Evolutionary conservation across 2,888 invertebrate genomes (phyloP).

Genomic region (Zaprionus obscuricornis): DNA sequence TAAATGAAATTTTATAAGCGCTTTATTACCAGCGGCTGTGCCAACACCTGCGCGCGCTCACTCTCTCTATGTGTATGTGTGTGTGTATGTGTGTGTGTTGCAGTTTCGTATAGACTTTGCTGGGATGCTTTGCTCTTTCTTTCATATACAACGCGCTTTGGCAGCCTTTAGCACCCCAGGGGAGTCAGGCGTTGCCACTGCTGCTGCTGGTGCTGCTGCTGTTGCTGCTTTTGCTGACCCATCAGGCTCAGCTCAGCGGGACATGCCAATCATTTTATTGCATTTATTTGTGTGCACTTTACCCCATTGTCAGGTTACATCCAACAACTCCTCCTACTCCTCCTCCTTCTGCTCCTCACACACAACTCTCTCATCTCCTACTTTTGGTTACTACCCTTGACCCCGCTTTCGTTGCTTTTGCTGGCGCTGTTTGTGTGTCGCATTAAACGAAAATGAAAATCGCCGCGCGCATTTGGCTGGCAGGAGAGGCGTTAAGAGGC

Average conservation of each 20-base stretch:
- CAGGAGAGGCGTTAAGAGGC: conserved; percentile 68
- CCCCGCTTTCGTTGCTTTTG: too few relatives aligned
- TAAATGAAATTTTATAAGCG: conserved; percentile 79
- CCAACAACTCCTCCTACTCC: background rate
- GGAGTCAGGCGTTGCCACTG: background rate
- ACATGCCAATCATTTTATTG: conserved; percentile 77
- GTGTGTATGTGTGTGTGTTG: too few relatives aligned
- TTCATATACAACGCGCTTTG: background rate
- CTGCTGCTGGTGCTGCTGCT: background rate
- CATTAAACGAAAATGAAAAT: conserved; percentile 74
- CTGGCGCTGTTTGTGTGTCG: conserved; percentile 50
- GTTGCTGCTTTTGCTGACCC: conserved; percentile 5
- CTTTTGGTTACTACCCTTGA: conserved; percentile 23
- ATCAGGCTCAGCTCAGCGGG: conserved; percentile 41
- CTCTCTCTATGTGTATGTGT: too few relatives aligned
- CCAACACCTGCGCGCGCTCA: conserved; percentile 52
- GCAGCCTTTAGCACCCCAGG: conserved; percentile 5
- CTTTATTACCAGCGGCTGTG: conserved; percentile 68
- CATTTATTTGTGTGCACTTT: conserved; percentile 75
- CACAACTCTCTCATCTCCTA: too few relatives aligned
- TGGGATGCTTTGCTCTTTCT: background rate
- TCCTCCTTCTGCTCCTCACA: background rate
- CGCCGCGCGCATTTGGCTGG: conserved; percentile 49
- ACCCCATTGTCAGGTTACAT: background rate
- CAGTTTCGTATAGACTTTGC: too few relatives aligned